Base-by-base conservation (phyloP, 2,113 vertebrate species). In the Entomyzon cyanotis region DNA sequence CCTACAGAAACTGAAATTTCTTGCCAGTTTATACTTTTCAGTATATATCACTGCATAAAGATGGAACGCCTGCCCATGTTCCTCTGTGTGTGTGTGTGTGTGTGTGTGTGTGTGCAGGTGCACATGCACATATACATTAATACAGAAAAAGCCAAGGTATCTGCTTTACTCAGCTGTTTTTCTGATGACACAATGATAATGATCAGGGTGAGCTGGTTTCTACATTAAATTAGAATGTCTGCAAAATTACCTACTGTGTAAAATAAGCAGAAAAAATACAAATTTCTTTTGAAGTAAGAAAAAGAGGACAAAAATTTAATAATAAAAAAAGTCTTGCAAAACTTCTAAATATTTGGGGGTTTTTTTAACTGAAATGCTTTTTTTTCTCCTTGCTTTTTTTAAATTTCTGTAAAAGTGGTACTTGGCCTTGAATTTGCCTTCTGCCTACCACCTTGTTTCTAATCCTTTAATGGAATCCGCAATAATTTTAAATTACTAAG, bases 11-110 rank as follows among this genome's bases (percentile, higher is more conserved):
- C 11, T 42, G 28, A 65, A 55, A 63, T 75, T 78, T 81, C n/a
- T 75, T 88, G 5, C 14, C 39, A 47, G 15, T 62, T 69, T 42
- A 10, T 55, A 25, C 9, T 59, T 89, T 33, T 20, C 15, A 28
- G 27, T 84, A 50, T 25, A 13, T 55, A 39, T 71, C 24, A 39
- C 35, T 52, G 16, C 6, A 75, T 89, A 33, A 81, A 47, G 30
- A 25, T 24, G 27, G 39, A 22, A 70, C 68, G 75, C 6, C n/a
- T 63, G 10, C 35, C 1, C 19, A 42, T 12, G 25, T 63, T 68
- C 17, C 8, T 60, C 0, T 69, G 18, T 50, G 5, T 3, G 2
- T 67, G 5, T 18, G 9, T 30, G 1, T 39, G 4, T 46, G 8
- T 24, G 2, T 30, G 3, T 44, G 11, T 39, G 39, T 39, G 39